Percentiles rank a stretch among this genome's conserved stretches.
Evolutionary conservation across 2,113 vertebrate genomes (phyloP).

Genomic region (Tinamus guttatus): DNA sequence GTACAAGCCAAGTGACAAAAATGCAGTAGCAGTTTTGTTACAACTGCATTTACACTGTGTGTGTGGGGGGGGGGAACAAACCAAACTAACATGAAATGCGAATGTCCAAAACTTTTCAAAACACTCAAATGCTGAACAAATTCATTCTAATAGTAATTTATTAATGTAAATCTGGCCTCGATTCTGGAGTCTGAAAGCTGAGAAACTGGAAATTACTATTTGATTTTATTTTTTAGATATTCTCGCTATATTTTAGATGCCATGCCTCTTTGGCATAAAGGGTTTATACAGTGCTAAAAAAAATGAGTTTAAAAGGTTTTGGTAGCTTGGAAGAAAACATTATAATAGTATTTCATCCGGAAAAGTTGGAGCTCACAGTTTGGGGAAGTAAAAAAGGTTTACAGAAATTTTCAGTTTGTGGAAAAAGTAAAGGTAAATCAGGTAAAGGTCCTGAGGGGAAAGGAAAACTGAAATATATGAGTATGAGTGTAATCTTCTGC

Average conservation of each 20-base stretch:
- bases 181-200: background rate
- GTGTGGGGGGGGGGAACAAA: too few relatives aligned
- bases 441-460: background rate
- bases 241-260: background rate
- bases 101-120: background rate
- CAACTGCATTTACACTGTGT: background rate
- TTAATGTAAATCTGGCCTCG: background rate
- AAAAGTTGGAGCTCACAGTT: background rate
- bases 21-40: background rate
- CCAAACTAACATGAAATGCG: background rate
- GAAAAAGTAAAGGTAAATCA: background rate
- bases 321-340: background rate
- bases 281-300: background rate
- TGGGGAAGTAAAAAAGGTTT: background rate
- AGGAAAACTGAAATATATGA: background rate
- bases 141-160: background rate
- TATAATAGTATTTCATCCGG: background rate
- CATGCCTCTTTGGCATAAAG: background rate
- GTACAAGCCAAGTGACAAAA: background rate
- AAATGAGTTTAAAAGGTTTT: background rate
- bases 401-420: background rate
- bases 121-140: background rate
- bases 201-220: background rate
- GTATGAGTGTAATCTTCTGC: background rate
- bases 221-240: background rate